Evolutionary conservation across 2,113 vertebrate species (phyloP), one percentile per base, ranked within the genome.

Genomic region (Embiotoca jacksoni): DNA sequence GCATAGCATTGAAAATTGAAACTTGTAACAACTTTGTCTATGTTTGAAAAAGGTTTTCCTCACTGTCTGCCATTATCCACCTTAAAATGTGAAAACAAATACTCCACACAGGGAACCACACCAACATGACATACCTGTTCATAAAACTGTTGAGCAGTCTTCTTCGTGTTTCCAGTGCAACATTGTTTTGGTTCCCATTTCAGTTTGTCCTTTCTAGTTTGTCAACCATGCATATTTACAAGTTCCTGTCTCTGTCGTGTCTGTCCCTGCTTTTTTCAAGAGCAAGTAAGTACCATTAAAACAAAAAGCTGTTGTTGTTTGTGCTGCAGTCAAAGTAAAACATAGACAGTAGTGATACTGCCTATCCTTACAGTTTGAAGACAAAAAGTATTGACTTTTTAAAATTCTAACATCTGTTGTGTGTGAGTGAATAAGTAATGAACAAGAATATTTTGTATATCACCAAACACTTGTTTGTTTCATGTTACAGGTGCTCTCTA

Each of bases 401-500:
- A 0, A 0, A 71, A 30, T 33, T 49, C n/a, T 7, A 4, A 2
- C 5, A 15, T 71, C 16, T 9, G 0, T 36, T 49, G 41, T 10
- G 44, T 59, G 32, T 7, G 2, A 71, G 14, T 30, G 2, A 71
- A 23, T 30, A 70, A 59, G 23, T 4, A 49, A 4, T 11, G 35
- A 70, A 59, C 7, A 49, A 4, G 6, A 23, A 36, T 35, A 3
- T 44, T 2, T 44, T 44, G 23, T 23, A 23, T 23, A 23, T 23
- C 23, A 44, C 5, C 14, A 14, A 23, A 52, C 7, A 6, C n/a
- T 52, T 7, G 49, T 23, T 52, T 81, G 46, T 3, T 52, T 81
- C 44, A 4, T 61, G 1, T 81, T 81, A n/a, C 80, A 88, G 88
- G 52, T 30, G 75, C 71, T 66, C 3, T 39, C 11, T 88, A 71